phyloP scores from a whole-genome alignment of 2,797 vertebrate genomes.

The Hapalemur alaotrensis region DNA sequence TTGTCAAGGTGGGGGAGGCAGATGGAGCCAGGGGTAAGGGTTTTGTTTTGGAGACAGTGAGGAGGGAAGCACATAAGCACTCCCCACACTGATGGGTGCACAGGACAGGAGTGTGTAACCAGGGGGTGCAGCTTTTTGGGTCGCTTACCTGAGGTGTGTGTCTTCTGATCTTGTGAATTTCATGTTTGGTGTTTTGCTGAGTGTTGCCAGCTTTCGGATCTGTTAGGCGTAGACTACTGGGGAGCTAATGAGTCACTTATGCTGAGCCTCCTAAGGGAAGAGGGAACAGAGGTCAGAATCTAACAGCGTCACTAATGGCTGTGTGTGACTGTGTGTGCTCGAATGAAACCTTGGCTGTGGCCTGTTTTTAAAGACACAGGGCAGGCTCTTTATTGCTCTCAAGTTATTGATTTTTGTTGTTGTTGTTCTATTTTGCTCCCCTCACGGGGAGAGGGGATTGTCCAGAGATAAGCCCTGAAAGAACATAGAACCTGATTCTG shows the following conservation, averaged over 20 bases:
- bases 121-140: neutral
- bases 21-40: neutral
- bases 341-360: neutral
- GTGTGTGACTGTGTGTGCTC: neutral
- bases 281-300: neutral
- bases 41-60: neutral
- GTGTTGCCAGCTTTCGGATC: neutral
- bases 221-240: neutral
- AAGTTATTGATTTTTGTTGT: neutral
- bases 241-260: neutral
- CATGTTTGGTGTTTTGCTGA: neutral
- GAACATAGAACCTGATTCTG: neutral
- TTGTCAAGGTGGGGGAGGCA: neutral
- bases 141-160: neutral
- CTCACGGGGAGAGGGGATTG: neutral
- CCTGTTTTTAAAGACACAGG: neutral
- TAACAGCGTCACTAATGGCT: neutral
- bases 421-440: neutral
- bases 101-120: neutral
- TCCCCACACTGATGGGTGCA: rapidly evolving
- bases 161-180: neutral
- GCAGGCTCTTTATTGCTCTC: neutral
- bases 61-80: neutral
- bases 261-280: neutral
- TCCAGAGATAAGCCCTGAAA: neutral